phyloP scores from a whole-genome alignment of 2,888 invertebrate species.

The Monoplex corrugatus region DNA sequence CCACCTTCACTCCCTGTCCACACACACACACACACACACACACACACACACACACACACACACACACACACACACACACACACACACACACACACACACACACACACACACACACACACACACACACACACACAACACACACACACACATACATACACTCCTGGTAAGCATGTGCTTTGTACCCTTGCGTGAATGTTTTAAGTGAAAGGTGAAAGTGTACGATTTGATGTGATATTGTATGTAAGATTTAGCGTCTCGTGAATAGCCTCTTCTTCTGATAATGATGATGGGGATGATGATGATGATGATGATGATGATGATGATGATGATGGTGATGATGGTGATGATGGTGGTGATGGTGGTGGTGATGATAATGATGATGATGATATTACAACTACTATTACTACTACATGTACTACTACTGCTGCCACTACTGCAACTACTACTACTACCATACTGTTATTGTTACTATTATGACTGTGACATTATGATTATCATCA shows the following conservation, averaged over 20 bases:
- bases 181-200: too few relatives aligned
- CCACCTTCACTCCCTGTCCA: background rate
- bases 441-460: too few relatives aligned
- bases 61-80: conserved; percentile 13
- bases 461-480: too few relatives aligned
- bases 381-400: background rate
- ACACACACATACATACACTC: background rate
- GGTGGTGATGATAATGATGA: too few relatives aligned
- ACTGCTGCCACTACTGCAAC: background rate
- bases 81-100: too few relatives aligned
- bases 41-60: background rate
- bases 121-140: too few relatives aligned
- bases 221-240: background rate
- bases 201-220: background rate
- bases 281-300: background rate
- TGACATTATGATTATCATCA: too few relatives aligned
- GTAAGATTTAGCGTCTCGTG: too few relatives aligned
- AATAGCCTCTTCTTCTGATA: too few relatives aligned
- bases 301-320: background rate
- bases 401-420: background rate
- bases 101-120: too few relatives aligned
- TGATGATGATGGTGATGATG: background rate
- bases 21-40: background rate
- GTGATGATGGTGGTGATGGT: too few relatives aligned
- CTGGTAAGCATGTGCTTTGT: background rate